Evolutionary conservation across 1,140 invertebrate genomes (phyloP), one percentile per base, ranked within the genome.

Genomic region (Drosophila ananassae): DNA sequence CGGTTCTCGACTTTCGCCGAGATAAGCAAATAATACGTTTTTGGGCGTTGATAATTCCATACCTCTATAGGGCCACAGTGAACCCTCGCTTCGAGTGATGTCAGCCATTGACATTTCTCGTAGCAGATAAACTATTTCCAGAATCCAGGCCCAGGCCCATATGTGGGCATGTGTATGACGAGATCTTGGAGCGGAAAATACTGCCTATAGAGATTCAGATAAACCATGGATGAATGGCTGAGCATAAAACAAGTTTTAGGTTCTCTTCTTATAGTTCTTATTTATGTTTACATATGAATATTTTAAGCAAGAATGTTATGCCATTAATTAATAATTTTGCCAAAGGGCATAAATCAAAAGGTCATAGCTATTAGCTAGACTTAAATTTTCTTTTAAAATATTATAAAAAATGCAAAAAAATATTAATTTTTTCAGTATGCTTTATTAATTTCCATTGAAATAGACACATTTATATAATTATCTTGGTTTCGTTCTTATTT

Each of bases 371-470:
- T 41, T 41, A n/a, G 12, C 2, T 46, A 9, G 13, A 2, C 13
- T 41, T 41, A 48, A 12, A 17, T 17, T 17, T 17, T 17, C 17
- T 17, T 17, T 17, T 17, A 17, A 17, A 17, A 17, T 17, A 17
- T 17, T 0, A 17, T 17, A 17, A 17, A 17, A 17, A 17, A 17
- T 17, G 17, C 17, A 17, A 0, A 3, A 34, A 21, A 12, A 2
- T 22, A 37, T 10, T 2, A 39, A 22, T n/a, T 25, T 85, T 81
- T 64, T 55, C 34, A 62, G 17, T 77, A 89, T 83, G 72, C 83
- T 89, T 89, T 89, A 89, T 89, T 89, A 66, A 89, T 74, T 89
- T 83, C 79, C 79, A 89, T 89, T 89, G 83, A 77, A 76, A 77
- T 77, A 77, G 75, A 89, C 83, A 89, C 83, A 89, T 87, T 89